These are phyloP conservation scores for Drosophila cardini DNA, from an alignment of 1,140 invertebrate genomes.

Conservation along the genomic window DNA sequence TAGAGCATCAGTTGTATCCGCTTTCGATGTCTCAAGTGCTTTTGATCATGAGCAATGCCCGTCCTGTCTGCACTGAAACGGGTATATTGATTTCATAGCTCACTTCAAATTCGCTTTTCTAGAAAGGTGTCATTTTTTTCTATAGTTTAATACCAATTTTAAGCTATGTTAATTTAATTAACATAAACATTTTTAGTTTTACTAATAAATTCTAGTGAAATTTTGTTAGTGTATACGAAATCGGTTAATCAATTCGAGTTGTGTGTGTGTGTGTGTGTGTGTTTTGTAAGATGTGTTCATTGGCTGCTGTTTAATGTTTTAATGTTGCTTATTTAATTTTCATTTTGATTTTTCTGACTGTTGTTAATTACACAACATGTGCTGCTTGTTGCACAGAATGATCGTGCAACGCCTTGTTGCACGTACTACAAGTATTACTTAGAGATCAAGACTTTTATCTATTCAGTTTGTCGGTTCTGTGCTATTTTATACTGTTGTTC, in stretches of 20 bases:
- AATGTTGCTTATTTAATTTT: constrained; percentile 20
- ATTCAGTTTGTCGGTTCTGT: neutral
- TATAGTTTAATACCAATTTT: neutral
- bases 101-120: neutral
- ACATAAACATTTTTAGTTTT: neutral
- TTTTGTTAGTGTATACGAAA: neutral
- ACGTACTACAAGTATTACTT: neutral
- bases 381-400: constrained; percentile 48
- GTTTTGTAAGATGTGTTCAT: constrained; percentile 50
- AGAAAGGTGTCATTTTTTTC: neutral
- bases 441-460: constrained; percentile 1
- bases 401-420: constrained; percentile 41
- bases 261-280: constrained; percentile 35
- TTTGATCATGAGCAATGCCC: constrained; percentile 55
- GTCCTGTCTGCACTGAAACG: neutral
- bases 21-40: constrained; percentile 51
- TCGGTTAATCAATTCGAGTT: neutral
- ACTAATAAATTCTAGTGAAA: neutral
- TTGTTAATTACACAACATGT: constrained; percentile 74
- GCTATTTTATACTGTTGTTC: neutral
- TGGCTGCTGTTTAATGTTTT: constrained; percentile 66
- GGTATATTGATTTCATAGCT: constrained; percentile 1
- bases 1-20: neutral
- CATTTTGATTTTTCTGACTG: constrained; percentile 42
- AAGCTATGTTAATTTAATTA: constrained; percentile 1